These are phyloP conservation scores for Amaurobius ferox DNA, from an alignment of 2,888 invertebrate genomes.

Conservation along the genomic window DNA sequence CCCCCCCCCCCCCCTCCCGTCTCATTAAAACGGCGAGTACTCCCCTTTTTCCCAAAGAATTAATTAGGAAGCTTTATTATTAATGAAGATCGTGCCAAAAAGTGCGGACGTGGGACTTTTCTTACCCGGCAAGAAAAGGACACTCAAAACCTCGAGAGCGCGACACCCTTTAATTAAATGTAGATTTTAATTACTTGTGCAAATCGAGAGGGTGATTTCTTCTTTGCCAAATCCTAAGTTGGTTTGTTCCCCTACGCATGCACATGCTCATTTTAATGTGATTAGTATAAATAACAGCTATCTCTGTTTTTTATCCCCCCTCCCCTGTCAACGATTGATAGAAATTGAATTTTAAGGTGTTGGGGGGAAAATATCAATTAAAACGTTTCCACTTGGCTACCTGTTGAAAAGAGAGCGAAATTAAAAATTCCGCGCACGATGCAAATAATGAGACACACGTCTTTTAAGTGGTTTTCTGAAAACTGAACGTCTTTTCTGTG, in stretches of 20 bases:
- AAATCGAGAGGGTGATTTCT: conserved; percentile 53
- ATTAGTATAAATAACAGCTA: conserved; percentile 33
- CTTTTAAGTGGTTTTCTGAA: neutral
- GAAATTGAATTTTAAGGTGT: conserved; percentile 5
- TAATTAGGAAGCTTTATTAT: conserved; percentile 71
- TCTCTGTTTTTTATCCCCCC: neutral
- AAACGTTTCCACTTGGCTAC: neutral
- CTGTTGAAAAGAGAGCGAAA: neutral
- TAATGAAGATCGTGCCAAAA: conserved; percentile 71
- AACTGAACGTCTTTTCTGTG: neutral
- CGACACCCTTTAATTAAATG: conserved; percentile 61
- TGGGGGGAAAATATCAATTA: neutral
- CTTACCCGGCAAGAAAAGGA: conserved; percentile 67
- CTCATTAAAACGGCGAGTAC: conserved; percentile 55
- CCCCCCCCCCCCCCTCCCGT: neutral
- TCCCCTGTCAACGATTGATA: neutral
- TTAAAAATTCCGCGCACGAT: neutral
- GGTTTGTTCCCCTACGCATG: conserved; percentile 58
- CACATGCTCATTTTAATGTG: conserved; percentile 46
- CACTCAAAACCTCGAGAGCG: conserved; percentile 46
- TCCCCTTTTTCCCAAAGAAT: conserved; percentile 57
- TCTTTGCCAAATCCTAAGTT: conserved; percentile 47
- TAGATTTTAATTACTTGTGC: conserved; percentile 67
- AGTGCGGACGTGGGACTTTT: conserved; percentile 64
- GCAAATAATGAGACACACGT: neutral